Evolutionary conservation across 2,113 vertebrate species (phyloP), one percentile per base, ranked within the genome.

Genomic region (Cromileptes altivelis): DNA sequence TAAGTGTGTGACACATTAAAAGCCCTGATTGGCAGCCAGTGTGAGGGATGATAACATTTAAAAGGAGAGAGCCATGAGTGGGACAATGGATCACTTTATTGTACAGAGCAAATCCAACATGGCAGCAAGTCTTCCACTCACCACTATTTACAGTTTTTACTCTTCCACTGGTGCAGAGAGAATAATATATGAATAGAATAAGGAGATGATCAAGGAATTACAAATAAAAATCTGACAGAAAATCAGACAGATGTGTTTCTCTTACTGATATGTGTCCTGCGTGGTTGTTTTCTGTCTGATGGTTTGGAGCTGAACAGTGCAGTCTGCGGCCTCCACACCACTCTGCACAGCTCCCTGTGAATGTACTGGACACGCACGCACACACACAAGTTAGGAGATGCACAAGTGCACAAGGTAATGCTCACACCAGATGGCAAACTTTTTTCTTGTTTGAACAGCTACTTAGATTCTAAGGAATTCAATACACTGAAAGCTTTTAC

Each of bases 211-310:
- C 2, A 6, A 45, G 11, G 3, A 25, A 50, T n/a, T 30, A 17
- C 19, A 23, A 27, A 33, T 72, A 15, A 21, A 73, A 27, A 47
- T 12, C 6, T 2, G 17, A 49, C 14, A 19, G 6, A 33, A 30
- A 33, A 4, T 1, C 42, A 25, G 6, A 11, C 55, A 25, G 6
- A 15, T 50, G 71, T n/a, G 45, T 72, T 17, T 12, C 25, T 75
- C 86, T 84, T 72, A 88, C 82, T 88, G 81, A 88, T 78, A 78
- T 81, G 78, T 9, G 86, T 84, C 33, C 19, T 78, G 56, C 77
- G 72, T 18, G 73, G 78, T 8, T 11, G 67, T 55, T 81, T 78
- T 23, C 21, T 47, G 57, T 88, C 69, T 7, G 81, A 19, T 3
- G 73, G 15, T 70, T 78, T 88, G 69, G 78, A 78, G 73, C 73